Conservation (phyloP, 1,140 invertebrate species). For the Coboldia fuscipes region DNA sequence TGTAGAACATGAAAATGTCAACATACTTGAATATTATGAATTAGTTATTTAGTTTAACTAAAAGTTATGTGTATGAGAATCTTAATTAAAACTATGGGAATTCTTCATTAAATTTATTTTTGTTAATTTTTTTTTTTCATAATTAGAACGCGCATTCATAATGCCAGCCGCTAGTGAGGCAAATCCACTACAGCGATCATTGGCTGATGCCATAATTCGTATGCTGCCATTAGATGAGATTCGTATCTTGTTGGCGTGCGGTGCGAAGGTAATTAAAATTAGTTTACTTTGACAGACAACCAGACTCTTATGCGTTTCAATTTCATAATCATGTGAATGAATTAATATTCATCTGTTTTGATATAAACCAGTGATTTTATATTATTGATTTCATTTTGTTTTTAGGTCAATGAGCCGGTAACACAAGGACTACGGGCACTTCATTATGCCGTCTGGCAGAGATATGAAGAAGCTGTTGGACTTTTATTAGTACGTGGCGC, state of each 20-base stretch:
- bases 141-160: no score
- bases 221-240: slow-evolving; percentile 73
- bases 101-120: no score
- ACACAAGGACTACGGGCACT: slow-evolving; percentile 64
- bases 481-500: slow-evolving; percentile 53
- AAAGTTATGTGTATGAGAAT: no score
- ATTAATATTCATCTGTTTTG: no score
- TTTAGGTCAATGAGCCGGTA: slow-evolving; percentile 46
- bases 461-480: slow-evolving; percentile 57
- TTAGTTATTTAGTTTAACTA: no score
- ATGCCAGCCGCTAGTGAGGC: slow-evolving; percentile 48
- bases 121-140: no score
- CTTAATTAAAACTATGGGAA: no score
- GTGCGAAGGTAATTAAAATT: slow-evolving; percentile 39
- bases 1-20: no score
- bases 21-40: no score
- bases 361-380: not conserved
- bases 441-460: slow-evolving; percentile 82
- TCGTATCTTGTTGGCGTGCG: slow-evolving; percentile 60
- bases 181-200: slow-evolving; percentile 60
- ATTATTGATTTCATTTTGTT: not conserved
- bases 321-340: no score
- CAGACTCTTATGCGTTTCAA: no score
- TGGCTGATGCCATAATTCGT: slow-evolving; percentile 75
- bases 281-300: not conserved